Conservation (phyloP, 2,888 invertebrate genomes). For the Sminthurides aquaticus region DNA sequence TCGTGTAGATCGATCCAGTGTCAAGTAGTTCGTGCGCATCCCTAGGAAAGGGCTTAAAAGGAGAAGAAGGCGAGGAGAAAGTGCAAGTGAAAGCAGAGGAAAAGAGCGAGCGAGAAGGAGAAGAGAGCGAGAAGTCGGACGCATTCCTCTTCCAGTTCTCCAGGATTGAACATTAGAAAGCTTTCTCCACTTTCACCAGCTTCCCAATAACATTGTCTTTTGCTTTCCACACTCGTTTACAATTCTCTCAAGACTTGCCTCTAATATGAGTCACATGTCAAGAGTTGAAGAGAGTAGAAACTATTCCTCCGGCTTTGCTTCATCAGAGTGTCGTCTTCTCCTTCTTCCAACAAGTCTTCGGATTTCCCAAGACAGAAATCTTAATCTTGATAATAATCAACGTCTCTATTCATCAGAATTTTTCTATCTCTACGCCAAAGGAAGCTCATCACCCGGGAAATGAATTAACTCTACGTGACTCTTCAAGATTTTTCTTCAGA, state of each 20-base stretch:
- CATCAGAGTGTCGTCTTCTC: too few species aligned
- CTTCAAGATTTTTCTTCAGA: background rate
- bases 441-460: background rate
- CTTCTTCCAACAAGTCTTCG: too few species aligned
- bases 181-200: too few species aligned
- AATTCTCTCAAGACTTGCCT: too few species aligned
- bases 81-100: background rate
- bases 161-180: background rate
- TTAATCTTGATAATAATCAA: background rate
- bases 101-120: background rate
- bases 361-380: too few species aligned
- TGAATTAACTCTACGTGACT: background rate
- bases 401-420: background rate
- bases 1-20: slow-evolving; percentile 42
- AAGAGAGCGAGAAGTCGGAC: background rate
- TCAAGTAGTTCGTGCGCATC: slow-evolving; percentile 42
- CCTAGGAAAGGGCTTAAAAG: slow-evolving; percentile 9
- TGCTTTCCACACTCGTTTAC: too few species aligned
- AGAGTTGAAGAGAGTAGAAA: background rate
- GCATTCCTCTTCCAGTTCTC: background rate
- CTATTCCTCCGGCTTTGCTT: background rate
- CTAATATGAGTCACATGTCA: background rate
- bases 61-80: background rate
- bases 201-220: too few species aligned
- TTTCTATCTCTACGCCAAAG: background rate